Evolutionary conservation across 2,113 vertebrate species (phyloP), one percentile per base, ranked within the genome.

Genomic region (Hippocampus barbouri): DNA sequence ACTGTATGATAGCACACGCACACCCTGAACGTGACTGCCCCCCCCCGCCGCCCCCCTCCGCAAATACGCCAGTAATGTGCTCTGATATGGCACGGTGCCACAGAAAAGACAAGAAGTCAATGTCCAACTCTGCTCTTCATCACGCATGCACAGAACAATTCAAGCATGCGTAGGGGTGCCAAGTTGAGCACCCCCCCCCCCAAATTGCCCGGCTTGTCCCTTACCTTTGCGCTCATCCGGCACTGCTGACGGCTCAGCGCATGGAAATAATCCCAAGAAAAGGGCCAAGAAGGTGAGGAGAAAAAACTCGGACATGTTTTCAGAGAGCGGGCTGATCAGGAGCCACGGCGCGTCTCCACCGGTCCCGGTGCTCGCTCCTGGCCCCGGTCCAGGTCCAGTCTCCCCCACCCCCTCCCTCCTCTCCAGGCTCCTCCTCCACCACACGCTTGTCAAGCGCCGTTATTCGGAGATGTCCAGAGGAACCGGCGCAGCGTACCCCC

Each of bases 211-310:
- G n/a, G 73, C 62, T 40, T 69, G 71, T 66, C 66, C 68, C 95
- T 96, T 95, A 95, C 95, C 95, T 95, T 88, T 86, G 62, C 92
- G 87, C 81, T 92, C 82, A 74, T 89, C 92, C 88, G 82, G 84
- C 70, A 85, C 86, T 15, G 90, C 82, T 86, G 92, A 90, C 82
- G 90, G 90, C 89, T 92, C 86, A 78, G 92, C 86, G 84, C 91
- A 81, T 80, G 93, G 91, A 89, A 93, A 90, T 96, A 98, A 96
- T 97, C 96, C 95, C 92, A 94, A 86, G 69, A 88, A 94, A 81
- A 97, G 90, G 85, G 91, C 86, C 75, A 95, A 90, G 68, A 95
- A 89, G 85, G 88, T 92, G 79, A 95, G 90, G 56, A 98, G 90
- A 43, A 95, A 89, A 66, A 95, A 90, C 80, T 93, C 92, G 90